Percentiles rank a stretch among this genome's conserved stretches.
Conservation (phyloP, 2,113 vertebrate species). For the Furnarius figulus region DNA sequence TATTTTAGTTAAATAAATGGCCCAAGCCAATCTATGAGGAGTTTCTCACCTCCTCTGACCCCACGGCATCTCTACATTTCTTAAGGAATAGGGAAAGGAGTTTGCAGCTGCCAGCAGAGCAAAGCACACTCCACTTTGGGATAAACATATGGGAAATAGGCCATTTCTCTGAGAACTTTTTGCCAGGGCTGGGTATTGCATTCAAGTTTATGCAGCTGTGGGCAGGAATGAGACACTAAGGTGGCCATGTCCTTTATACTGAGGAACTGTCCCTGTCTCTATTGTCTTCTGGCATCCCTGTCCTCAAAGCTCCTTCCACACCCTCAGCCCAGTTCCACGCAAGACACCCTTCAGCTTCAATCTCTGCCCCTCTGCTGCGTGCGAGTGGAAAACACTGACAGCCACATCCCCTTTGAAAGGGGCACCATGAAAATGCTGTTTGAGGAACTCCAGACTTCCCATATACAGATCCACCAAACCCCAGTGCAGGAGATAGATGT, state of each 20-base stretch:
- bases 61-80: background rate
- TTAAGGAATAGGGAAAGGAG: background rate
- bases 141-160: background rate
- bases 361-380: background rate
- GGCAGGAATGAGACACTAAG: background rate
- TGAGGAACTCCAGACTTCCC: background rate
- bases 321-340: background rate
- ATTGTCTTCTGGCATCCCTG: background rate
- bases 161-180: background rate
- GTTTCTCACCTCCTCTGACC: background rate
- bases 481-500: rapidly evolving
- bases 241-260: background rate
- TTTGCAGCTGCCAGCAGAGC: background rate
- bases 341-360: background rate
- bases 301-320: background rate
- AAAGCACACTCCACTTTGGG: background rate
- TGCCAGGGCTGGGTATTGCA: background rate
- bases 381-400: background rate
- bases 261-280: background rate
- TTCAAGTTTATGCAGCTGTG: background rate
- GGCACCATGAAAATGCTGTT: background rate
- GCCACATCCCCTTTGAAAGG: background rate
- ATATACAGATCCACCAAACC: background rate
- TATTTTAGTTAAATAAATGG: background rate
- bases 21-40: background rate